Percentiles rank a stretch among this genome's conserved stretches.
Conservation (phyloP, 2,888 invertebrate genomes). For the Drosophila nigritarsus region DNA sequence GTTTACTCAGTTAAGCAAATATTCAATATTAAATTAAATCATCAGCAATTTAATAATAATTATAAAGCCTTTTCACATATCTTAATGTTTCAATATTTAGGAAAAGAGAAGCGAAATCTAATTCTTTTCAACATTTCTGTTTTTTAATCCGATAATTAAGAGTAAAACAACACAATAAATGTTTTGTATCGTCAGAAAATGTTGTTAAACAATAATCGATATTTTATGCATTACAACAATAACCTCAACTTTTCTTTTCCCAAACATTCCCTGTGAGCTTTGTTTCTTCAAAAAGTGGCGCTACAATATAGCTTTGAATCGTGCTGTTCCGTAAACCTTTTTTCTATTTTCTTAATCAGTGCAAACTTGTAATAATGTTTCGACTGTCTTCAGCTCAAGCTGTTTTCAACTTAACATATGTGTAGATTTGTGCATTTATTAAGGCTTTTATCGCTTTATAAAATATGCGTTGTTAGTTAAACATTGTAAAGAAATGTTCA, state of each 20-base stretch:
- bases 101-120: neutral
- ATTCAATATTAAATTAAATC: too few relatives aligned
- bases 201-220: neutral
- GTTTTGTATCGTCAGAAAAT: neutral
- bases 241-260: neutral
- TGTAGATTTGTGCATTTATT: constrained; percentile 37
- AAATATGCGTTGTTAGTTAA: constrained; percentile 68
- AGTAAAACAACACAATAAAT: neutral
- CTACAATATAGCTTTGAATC: constrained; percentile 6
- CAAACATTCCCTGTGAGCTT: neutral
- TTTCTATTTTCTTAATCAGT: constrained; percentile 30
- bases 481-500: constrained; percentile 55
- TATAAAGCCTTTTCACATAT: neutral
- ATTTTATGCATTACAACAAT: neutral
- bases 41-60: neutral
- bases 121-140: neutral
- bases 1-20: too few relatives aligned
- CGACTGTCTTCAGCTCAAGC: constrained; percentile 32
- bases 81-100: neutral
- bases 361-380: constrained; percentile 23
- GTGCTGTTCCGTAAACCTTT: constrained; percentile 24
- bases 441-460: constrained; percentile 49
- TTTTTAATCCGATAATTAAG: neutral
- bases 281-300: constrained; percentile 25
- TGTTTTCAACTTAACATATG: constrained; percentile 48